Conservation (phyloP, 2,113 vertebrate species). For the Chlamydotis undulata region DNA sequence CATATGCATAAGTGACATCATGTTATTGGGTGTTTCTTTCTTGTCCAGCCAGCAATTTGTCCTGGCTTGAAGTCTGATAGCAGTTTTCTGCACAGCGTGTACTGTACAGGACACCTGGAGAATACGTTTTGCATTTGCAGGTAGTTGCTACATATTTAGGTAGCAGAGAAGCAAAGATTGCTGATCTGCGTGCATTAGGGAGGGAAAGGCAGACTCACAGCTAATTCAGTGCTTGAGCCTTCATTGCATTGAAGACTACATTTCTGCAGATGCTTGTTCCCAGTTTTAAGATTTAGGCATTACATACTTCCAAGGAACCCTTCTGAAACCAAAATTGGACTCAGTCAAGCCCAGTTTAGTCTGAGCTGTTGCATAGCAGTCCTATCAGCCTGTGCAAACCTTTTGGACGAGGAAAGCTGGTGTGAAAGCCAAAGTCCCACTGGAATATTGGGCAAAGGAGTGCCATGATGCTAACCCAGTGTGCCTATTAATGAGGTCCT, state of each 20-base stretch:
- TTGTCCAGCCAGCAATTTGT: slow-evolving; percentile 19
- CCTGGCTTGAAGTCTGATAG: neutral
- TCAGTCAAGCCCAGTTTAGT: neutral
- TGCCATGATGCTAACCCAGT: neutral
- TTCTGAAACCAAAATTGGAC: neutral
- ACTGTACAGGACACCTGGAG: slow-evolving; percentile 21
- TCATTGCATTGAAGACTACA: neutral
- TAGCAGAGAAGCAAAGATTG: neutral
- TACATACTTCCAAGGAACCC: neutral
- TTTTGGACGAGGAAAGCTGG: neutral
- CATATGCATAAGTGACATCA: neutral
- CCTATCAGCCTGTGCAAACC: neutral
- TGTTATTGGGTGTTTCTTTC: neutral
- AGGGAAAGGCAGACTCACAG: neutral
- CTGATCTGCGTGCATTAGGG: neutral
- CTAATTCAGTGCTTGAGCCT: neutral
- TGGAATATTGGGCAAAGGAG: neutral
- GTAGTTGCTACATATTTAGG: neutral
- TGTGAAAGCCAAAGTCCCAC: neutral
- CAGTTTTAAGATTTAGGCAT: neutral
- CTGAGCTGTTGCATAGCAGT: neutral
- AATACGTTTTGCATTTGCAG: slow-evolving; percentile 2
- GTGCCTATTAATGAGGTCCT: neutral
- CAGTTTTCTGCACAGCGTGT: slow-evolving; percentile 5
- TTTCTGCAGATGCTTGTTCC: neutral